These are phyloP conservation scores for Leptarthrus brevirostris DNA, from an alignment of 2,888 invertebrate genomes.

Conservation along the genomic window DNA sequence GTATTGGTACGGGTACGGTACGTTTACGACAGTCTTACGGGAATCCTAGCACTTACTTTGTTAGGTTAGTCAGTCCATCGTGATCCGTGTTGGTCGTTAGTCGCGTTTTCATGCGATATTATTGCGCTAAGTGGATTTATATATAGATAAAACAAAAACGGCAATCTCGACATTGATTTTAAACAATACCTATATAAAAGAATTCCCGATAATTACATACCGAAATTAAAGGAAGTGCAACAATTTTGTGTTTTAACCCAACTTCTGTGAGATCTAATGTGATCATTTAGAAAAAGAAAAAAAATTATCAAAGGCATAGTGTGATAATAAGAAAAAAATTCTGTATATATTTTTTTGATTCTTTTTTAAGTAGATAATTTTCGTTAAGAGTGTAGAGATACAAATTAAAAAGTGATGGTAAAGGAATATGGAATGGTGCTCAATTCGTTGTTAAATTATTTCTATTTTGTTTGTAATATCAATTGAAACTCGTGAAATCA, in stretches of 20 bases:
- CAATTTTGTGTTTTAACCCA: background rate
- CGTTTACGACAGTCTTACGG: slow-evolving; percentile 41
- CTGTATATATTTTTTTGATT: too few relatives aligned
- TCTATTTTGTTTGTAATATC: background rate
- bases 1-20: slow-evolving; percentile 6
- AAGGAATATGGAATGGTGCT: slow-evolving; percentile 1
- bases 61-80: slow-evolving; percentile 68
- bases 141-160: too few relatives aligned
- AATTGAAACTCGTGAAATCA: background rate
- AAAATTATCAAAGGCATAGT: background rate
- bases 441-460: slow-evolving; percentile 13
- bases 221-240: background rate
- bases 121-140: too few relatives aligned
- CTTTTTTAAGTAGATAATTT: background rate
- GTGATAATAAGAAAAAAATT: background rate
- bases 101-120: slow-evolving; percentile 60
- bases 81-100: slow-evolving; percentile 67
- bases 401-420: too few relatives aligned
- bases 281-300: background rate
- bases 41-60: slow-evolving; percentile 66
- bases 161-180: slow-evolving; percentile 5
- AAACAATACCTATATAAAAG: background rate
- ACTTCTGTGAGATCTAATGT: background rate
- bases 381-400: background rate
- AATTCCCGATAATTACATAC: background rate